phyloP scores from a whole-genome alignment of 1,140 invertebrate genomes.

The Armadillidium nasatum region DNA sequence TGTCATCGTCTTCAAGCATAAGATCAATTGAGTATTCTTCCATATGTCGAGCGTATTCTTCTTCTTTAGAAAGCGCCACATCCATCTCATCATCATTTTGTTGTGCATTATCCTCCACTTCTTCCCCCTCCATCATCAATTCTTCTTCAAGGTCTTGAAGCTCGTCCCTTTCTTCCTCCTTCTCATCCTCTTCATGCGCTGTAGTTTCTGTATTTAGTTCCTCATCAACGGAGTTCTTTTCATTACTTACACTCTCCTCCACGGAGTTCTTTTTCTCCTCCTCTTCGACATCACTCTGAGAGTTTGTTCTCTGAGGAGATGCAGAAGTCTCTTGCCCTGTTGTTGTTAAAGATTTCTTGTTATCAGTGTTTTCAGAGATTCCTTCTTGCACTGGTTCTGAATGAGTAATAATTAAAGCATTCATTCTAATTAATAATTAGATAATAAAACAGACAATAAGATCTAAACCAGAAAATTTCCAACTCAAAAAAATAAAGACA shows the following conservation, averaged over 20 bases:
- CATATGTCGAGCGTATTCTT: constrained; percentile 32
- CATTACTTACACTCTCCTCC: too few relatives aligned
- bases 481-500: too few relatives aligned
- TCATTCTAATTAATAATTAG: neutral
- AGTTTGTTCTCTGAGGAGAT: too few relatives aligned
- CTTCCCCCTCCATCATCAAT: neutral
- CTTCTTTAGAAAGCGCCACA: constrained; percentile 20
- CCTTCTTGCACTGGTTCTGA: neutral
- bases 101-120: constrained; percentile 46
- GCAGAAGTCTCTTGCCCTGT: too few relatives aligned
- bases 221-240: too few relatives aligned
- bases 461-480: neutral
- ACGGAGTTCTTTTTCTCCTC: too few relatives aligned
- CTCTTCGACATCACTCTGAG: too few relatives aligned
- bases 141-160: neutral
- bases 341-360: neutral
- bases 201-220: too few relatives aligned
- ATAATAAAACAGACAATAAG: neutral
- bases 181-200: neutral
- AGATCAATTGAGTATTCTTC: constrained; percentile 44
- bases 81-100: constrained; percentile 53
- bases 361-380: neutral
- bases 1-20: constrained; percentile 44
- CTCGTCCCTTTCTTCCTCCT: neutral
- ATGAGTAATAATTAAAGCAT: constrained; percentile 3